These are phyloP conservation scores for Sinonovacula constricta DNA, from an alignment of 1,140 invertebrate genomes.

Conservation along the genomic window DNA sequence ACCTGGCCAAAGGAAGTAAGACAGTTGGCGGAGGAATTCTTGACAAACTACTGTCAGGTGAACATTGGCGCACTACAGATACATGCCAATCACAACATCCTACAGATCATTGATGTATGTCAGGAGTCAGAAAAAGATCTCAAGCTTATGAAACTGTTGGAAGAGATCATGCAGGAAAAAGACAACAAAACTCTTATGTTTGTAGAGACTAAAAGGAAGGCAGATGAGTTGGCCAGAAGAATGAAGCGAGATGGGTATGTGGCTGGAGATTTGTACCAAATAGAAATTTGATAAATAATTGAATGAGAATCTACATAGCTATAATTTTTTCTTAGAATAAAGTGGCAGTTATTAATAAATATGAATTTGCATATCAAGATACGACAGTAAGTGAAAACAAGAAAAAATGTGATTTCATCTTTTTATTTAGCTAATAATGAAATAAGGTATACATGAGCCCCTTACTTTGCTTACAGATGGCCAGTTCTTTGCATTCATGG, in stretches of 20 bases:
- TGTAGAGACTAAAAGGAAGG: conserved; percentile 97
- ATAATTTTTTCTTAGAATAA: too few species aligned
- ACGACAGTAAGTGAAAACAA: too few species aligned
- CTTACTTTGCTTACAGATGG: too few species aligned
- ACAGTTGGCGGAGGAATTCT: conserved; percentile 95
- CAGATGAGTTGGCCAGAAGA: conserved; percentile 94
- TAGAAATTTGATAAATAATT: too few species aligned
- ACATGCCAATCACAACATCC: conserved; percentile 97
- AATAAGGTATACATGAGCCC: too few species aligned
- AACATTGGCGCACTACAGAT: conserved; percentile 96
- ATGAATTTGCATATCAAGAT: too few species aligned
- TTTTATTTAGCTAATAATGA: too few species aligned
- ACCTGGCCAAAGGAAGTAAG: conserved; percentile 99
- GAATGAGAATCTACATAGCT: too few species aligned
- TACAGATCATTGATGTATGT: conserved; percentile 96
- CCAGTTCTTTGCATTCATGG: conserved; percentile 98
- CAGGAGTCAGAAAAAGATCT: conserved; percentile 81
- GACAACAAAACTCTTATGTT: conserved; percentile 99
- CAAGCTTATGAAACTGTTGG: conserved; percentile 87
- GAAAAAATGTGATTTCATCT: too few species aligned
- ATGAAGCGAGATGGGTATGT: conserved; percentile 92
- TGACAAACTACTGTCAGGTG: conserved; percentile 93
- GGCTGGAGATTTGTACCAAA: background rate
- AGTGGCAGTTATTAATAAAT: too few species aligned
- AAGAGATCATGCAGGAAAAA: conserved; percentile 93